Percentiles rank a stretch among this genome's conserved stretches.
These are phyloP conservation scores for Megathymus violae DNA, from an alignment of 1,140 invertebrate genomes.

Conservation along the genomic window DNA sequence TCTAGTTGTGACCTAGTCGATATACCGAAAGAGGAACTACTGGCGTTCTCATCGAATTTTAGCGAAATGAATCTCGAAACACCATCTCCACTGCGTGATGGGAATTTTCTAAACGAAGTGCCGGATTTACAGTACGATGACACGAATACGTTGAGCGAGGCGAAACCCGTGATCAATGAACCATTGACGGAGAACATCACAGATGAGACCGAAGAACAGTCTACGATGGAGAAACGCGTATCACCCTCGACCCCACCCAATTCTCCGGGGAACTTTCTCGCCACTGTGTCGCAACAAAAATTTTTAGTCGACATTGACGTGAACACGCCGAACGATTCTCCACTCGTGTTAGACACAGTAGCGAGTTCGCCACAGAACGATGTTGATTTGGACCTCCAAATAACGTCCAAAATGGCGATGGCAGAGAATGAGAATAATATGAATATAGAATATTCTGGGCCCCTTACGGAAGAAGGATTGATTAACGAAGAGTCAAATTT, in stretches of 20 bases:
- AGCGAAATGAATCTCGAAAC: constrained; percentile 79
- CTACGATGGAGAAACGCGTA: constrained; percentile 61
- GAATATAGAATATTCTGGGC: constrained; percentile 79
- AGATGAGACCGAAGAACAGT: constrained; percentile 58
- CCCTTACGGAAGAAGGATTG: constrained; percentile 59
- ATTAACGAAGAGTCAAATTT: constrained; percentile 48
- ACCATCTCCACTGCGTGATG: constrained; percentile 71
- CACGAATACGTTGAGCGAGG: constrained; percentile 54
- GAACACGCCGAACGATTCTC: constrained; percentile 36
- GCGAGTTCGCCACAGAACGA: constrained; percentile 47
- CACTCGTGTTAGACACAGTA: constrained; percentile 36
- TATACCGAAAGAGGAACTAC: constrained; percentile 75
- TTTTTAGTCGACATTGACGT: constrained; percentile 71
- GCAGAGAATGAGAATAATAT: constrained; percentile 82
- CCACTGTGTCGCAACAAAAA: constrained; percentile 63
- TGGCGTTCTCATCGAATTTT: constrained; percentile 83
- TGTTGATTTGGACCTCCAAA: constrained; percentile 68
- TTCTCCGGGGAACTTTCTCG: constrained; percentile 70
- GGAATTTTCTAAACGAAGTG: constrained; percentile 76
- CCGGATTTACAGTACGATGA: constrained; percentile 69
- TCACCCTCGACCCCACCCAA: constrained; percentile 74
- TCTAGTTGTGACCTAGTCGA: constrained; percentile 61
- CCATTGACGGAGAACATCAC: constrained; percentile 52
- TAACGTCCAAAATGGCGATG: constrained; percentile 78
- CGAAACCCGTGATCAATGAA: constrained; percentile 45